phyloP scores from a whole-genome alignment of 2,888 invertebrate species.

The Sminthurinus aureus region DNA sequence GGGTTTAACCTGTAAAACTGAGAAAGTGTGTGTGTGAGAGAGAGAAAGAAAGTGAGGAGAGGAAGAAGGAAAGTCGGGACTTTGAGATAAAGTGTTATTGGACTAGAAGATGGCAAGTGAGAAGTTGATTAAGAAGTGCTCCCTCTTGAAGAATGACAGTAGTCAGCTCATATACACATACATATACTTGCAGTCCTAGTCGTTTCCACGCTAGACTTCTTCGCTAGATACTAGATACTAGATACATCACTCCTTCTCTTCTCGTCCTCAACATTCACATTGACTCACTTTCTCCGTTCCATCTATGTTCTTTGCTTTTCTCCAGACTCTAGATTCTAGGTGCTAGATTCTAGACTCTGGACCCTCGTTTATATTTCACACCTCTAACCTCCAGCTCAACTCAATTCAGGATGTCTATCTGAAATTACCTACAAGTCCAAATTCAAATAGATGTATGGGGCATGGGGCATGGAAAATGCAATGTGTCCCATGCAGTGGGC shows the following conservation, averaged over 20 bases:
- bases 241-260: not conserved
- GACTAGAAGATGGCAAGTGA: slow-evolving; percentile 35
- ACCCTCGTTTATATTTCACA: too few species aligned
- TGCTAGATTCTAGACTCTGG: too few species aligned
- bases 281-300: not conserved
- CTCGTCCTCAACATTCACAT: not conserved
- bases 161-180: slow-evolving; percentile 7
- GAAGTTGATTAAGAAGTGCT: slow-evolving; percentile 39
- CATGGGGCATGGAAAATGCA: too few species aligned
- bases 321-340: too few species aligned
- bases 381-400: too few species aligned
- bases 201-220: not conserved
- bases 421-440: too few species aligned
- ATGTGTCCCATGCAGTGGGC: too few species aligned
- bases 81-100: slow-evolving; percentile 38
- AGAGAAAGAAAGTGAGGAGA: slow-evolving; percentile 14
- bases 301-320: not conserved
- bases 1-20: not conserved
- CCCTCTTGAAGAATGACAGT: slow-evolving; percentile 39
- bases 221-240: too few species aligned
- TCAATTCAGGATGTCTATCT: too few species aligned
- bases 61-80: not conserved
- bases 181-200: not conserved
- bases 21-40: not conserved
- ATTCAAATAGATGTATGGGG: too few species aligned